These are phyloP conservation scores for Gobionotothen gibberifrons DNA, from an alignment of 2,797 vertebrate species.

Conservation along the genomic window DNA sequence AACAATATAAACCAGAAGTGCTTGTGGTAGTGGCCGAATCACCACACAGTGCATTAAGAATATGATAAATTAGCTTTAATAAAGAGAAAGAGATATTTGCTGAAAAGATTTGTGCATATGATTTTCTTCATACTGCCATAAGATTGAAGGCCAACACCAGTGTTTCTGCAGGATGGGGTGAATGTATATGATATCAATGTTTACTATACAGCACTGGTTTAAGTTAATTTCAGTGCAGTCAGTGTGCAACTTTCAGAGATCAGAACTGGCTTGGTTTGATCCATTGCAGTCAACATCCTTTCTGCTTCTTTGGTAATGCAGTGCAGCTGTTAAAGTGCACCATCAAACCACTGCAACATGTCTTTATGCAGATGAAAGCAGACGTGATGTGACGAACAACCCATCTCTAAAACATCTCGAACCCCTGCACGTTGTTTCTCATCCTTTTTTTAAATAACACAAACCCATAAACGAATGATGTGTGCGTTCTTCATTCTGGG, in stretches of 20 bases:
- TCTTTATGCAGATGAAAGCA: constrained; percentile 40
- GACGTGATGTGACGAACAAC: constrained; percentile 20
- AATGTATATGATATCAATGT: background rate
- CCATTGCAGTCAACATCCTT: constrained; percentile 6
- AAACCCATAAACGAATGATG: background rate
- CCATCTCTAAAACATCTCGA: constrained; percentile 13
- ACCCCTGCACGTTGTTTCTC: constrained; percentile 30
- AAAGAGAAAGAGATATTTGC: no score
- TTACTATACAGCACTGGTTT: background rate
- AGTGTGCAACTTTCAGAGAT: constrained; percentile 19
- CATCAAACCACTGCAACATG: constrained; percentile 13
- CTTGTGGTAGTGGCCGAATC: background rate
- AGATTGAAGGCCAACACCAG: background rate
- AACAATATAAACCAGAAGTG: background rate
- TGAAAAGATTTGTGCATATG: no score
- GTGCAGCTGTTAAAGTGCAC: constrained; percentile 15
- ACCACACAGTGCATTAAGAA: no score
- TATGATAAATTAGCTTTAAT: background rate
- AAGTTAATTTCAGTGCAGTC: constrained; percentile 15
- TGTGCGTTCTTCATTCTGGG: constrained; percentile 10
- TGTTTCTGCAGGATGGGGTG: background rate
- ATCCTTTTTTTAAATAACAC: constrained; percentile 18
- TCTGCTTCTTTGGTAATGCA: constrained; percentile 12
- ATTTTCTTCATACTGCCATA: no score
- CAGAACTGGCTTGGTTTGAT: constrained; percentile 7